A percentile compares a stretch with the other conserved stretches of the same genome.
phyloP scores from a whole-genome alignment of 2,797 vertebrate species.

The Lutjanus argentimaculatus region DNA sequence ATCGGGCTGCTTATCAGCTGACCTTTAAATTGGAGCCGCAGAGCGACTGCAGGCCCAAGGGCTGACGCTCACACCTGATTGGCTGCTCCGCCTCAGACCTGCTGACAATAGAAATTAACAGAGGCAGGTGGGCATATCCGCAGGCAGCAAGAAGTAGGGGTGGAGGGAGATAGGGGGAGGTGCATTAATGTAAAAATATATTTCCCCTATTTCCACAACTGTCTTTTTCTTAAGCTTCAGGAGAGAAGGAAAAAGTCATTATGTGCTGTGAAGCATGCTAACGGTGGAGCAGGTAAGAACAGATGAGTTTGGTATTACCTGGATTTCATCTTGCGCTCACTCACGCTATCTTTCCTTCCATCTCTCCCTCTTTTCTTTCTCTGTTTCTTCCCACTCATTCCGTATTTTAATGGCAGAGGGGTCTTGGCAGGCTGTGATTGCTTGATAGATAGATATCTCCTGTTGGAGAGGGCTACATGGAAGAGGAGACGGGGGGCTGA shows the following conservation, averaged over 20 bases:
- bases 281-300: conserved; percentile 67
- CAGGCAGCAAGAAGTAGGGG: conserved; percentile 65
- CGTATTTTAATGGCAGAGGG: conserved; percentile 62
- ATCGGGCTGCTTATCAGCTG: conserved; percentile 86
- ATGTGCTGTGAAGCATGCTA: conserved; percentile 85
- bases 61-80: conserved; percentile 81
- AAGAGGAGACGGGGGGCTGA: conserved; percentile 62
- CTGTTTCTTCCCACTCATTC: conserved; percentile 39
- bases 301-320: conserved; percentile 66
- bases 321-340: conserved; percentile 72
- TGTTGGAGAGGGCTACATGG: conserved; percentile 59
- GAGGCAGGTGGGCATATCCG: conserved; percentile 79
- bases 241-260: conserved; percentile 83
- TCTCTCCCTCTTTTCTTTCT: conserved; percentile 40
- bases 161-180: conserved; percentile 55
- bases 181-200: conserved; percentile 76
- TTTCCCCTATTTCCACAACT: conserved; percentile 75
- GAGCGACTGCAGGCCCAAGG: conserved; percentile 80
- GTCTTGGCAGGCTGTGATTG: conserved; percentile 71
- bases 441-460: conserved; percentile 79
- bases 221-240: conserved; percentile 77
- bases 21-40: conserved; percentile 89
- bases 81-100: conserved; percentile 78
- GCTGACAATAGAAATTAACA: conserved; percentile 87
- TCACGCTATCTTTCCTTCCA: conserved; percentile 55